A percentile compares a stretch with the other conserved stretches of the same genome.
phyloP scores from a whole-genome alignment of 2,797 vertebrate genomes.

The Cheracebus regulus region DNA sequence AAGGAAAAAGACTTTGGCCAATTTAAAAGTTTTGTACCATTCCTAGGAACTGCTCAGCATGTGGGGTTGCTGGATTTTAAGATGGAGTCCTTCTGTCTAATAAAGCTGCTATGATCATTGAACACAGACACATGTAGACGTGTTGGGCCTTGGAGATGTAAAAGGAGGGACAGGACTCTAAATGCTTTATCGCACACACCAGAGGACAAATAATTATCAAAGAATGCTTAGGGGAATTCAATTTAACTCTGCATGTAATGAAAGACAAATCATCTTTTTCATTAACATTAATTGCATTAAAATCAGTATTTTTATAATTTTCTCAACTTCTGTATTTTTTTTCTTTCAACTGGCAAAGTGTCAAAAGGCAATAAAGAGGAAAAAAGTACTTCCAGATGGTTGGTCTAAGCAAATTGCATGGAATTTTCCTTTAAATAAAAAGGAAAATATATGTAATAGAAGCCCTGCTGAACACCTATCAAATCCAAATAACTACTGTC shows the following conservation, averaged over 20 bases:
- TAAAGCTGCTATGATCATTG: background rate
- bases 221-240: background rate
- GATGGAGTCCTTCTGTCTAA: background rate
- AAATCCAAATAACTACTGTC: conserved; percentile 49
- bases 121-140: background rate
- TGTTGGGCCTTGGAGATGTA: background rate
- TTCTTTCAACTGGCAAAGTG: conserved; percentile 41
- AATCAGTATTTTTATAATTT: conserved; percentile 38
- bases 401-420: conserved; percentile 56
- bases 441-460: conserved; percentile 36
- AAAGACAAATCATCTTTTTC: background rate
- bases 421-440: conserved; percentile 68
- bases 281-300: conserved; percentile 11
- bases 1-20: background rate
- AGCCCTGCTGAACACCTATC: conserved; percentile 29
- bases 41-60: no score
- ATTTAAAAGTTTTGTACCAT: rapidly evolving
- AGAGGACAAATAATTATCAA: background rate
- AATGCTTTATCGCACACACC: background rate
- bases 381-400: conserved; percentile 70
- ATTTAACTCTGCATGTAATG: background rate
- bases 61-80: rapidly evolving
- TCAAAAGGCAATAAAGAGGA: conserved; percentile 63
- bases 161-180: background rate
- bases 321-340: background rate